Evolutionary conservation across 2,113 vertebrate species (phyloP).

Genomic region (Peromyscus leucopus): DNA sequence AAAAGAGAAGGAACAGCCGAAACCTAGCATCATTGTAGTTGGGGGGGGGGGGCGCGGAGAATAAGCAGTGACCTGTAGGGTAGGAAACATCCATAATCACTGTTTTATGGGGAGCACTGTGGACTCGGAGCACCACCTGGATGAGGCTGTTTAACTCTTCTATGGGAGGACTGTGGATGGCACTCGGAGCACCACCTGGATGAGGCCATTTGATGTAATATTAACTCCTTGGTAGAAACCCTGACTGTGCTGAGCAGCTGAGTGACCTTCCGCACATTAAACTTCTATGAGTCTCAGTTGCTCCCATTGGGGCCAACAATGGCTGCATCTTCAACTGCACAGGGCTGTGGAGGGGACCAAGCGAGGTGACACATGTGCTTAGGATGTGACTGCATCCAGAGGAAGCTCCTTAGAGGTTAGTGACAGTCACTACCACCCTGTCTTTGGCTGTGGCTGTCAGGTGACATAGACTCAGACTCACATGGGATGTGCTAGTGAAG

Average conservation of each 20-base stretch:
- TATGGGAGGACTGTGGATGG: too few relatives aligned
- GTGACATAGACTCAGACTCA: neutral
- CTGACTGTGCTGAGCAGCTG: neutral
- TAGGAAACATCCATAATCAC: neutral
- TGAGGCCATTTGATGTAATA: neutral
- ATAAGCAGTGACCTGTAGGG: neutral
- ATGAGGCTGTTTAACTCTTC: too few relatives aligned
- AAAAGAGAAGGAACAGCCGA: neutral
- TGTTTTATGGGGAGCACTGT: neutral
- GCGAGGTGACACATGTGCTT: neutral
- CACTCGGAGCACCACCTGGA: neutral
- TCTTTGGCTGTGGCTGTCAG: neutral
- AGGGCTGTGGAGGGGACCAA: neutral
- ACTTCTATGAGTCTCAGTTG: neutral
- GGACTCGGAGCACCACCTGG: too few relatives aligned
- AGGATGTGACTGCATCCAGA: neutral
- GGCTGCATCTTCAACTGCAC: neutral
- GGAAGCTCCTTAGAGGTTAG: neutral
- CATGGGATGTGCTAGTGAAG: fast-evolving
- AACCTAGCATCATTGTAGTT: neutral
- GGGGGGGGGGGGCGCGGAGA: neutral
- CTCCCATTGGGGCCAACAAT: neutral
- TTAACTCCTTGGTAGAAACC: neutral
- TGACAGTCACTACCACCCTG: neutral
- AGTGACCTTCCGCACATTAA: neutral